Evolutionary conservation across 2,797 vertebrate genomes (phyloP), one percentile per base, ranked within the genome.

Genomic region (Rhinichthys osculus): DNA sequence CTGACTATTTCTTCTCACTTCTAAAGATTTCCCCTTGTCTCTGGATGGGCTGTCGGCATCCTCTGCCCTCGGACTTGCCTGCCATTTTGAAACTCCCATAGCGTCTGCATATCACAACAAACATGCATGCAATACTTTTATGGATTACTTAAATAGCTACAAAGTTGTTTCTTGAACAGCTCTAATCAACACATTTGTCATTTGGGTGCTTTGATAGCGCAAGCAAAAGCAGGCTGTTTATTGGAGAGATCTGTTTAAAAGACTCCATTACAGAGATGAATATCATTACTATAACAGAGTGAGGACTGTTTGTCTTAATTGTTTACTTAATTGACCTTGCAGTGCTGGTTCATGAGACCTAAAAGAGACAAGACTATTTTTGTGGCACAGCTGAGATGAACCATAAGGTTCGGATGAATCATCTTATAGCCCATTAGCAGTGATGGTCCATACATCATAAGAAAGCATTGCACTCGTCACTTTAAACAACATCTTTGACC

Each of bases 251-350:
- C 85, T 80, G 57, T 80, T 82, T 86, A 69, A 76, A 69, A 69
- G 44, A 77, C 71, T 82, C 59, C 30, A 70, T 76, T 82, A 71
- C 35, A 57, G 44, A 82, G 66, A 78, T 62, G 33, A 79, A 88
- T 64, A 79, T 86, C 80, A 83, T 85, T 85, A 85, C 74, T 19
- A 79, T 82, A 78, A 74, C 38, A 52, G 57, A 50, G 27, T n/a
- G 52, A 72, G 27, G 21, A 67, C 44, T 78, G 44, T 83, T 74
- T 83, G 74, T 73, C 81, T 79, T 73, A 78, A 85, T 80, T 88
- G 74, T 85, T 85, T 83, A 80, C 81, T 83, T 83, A 88, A 82
- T 85, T 78, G 83, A 78, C 87, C 76, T 64, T 47, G 40, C 54
- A 86, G n/a, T 64, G 69, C 79, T 82, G 33, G 47, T 78, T 86